These are phyloP conservation scores for Knipowitschia caucasica DNA, from an alignment of 2,797 vertebrate genomes.

Conservation along the genomic window DNA sequence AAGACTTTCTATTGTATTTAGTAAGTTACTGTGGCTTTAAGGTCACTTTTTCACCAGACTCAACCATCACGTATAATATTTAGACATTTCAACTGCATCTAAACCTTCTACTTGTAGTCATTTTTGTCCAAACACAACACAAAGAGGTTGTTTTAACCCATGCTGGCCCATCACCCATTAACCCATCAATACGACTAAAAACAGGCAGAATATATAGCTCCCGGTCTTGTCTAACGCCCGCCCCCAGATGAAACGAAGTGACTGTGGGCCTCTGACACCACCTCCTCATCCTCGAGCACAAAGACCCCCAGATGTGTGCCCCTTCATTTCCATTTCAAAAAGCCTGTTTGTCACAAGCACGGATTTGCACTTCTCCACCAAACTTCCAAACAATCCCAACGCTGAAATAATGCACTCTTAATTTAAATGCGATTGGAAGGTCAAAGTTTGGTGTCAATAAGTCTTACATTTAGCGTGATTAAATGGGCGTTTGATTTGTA, in stretches of 20 bases:
- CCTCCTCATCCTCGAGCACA: constrained; percentile 51
- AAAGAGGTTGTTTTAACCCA: neutral
- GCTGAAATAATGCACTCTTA: no score
- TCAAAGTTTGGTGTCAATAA: no score
- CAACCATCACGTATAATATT: no score
- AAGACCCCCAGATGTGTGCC: constrained; percentile 75
- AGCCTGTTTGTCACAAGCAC: constrained; percentile 56
- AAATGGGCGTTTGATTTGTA: no score
- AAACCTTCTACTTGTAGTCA: constrained; percentile 9
- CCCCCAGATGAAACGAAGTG: constrained; percentile 40
- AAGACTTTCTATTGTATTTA: no score
- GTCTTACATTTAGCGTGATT: no score
- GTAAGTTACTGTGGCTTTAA: no score
- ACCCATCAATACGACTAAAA: neutral
- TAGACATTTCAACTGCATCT: neutral
- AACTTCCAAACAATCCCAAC: constrained; percentile 17
- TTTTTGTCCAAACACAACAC: neutral
- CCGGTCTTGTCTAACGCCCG: constrained; percentile 23
- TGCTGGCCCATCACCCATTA: neutral
- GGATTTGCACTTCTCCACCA: constrained; percentile 26
- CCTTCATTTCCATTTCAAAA: constrained; percentile 73
- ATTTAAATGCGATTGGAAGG: no score
- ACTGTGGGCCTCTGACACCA: constrained; percentile 69
- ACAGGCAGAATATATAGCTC: constrained; percentile 32
- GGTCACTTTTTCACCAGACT: no score